Conservation (phyloP, 2,888 invertebrate genomes). For the Orthosia gracilis region DNA sequence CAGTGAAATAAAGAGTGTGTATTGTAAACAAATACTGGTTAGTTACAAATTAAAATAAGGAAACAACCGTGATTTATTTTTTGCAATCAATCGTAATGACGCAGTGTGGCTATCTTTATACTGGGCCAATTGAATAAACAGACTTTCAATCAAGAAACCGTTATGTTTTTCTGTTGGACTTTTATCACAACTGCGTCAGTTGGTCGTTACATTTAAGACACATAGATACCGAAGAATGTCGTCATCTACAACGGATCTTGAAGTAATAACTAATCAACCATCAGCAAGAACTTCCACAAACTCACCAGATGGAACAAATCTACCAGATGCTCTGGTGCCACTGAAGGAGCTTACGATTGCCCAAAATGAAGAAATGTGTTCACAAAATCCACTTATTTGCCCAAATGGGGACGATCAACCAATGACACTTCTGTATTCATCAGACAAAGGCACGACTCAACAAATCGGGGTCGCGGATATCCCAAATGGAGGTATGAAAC, state of each 20-base stretch:
- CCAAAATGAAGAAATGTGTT: background rate
- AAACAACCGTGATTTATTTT: slow-evolving; percentile 25
- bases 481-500: background rate
- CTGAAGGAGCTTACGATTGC: background rate
- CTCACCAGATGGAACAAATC: background rate
- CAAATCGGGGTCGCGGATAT: background rate
- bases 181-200: background rate
- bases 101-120: slow-evolving; percentile 18
- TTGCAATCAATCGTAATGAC: slow-evolving; percentile 16
- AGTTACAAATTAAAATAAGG: slow-evolving; percentile 12
- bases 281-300: background rate
- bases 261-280: slow-evolving; percentile 20
- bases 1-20: slow-evolving; percentile 20
- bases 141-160: background rate
- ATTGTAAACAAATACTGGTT: background rate
- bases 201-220: background rate
- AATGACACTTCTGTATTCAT: background rate
- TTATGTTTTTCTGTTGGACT: background rate
- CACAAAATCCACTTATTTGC: background rate
- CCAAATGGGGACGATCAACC: background rate
- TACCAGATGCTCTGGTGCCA: background rate
- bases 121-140: slow-evolving; percentile 32
- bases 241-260: background rate
- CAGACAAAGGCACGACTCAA: background rate
- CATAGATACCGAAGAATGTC: background rate